Conservation (phyloP, 1,140 invertebrate genomes). For the Pomacea maculata region DNA sequence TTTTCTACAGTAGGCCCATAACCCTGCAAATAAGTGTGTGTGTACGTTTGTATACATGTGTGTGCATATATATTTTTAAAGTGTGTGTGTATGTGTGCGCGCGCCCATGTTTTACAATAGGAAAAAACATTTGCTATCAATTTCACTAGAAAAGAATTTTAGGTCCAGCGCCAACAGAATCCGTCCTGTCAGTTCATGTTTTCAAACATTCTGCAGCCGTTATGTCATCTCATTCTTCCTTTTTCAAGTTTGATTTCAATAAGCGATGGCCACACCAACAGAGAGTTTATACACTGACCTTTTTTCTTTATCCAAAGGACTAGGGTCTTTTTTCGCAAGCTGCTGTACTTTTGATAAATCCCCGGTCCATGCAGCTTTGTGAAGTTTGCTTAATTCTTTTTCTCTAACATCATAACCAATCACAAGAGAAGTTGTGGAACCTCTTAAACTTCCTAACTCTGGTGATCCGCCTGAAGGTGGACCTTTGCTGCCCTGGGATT, state of each 20-base stretch:
- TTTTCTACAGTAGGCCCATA: too few species aligned
- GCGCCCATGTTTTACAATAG: too few species aligned
- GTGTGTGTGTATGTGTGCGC: too few species aligned
- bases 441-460: conserved; percentile 30
- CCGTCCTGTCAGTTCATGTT: neutral
- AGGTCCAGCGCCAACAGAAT: too few species aligned
- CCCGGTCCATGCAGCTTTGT: conserved; percentile 56
- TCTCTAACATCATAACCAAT: conserved; percentile 51
- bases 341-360: conserved; percentile 55
- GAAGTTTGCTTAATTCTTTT: conserved; percentile 56
- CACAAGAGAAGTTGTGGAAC: conserved; percentile 22
- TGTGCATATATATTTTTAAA: too few species aligned
- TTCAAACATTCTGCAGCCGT: neutral
- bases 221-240: too few species aligned
- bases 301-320: conserved; percentile 56
- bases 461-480: conserved; percentile 29
- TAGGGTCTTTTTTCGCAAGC: conserved; percentile 55
- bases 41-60: too few species aligned
- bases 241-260: too few species aligned
- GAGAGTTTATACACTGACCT: conserved; percentile 36
- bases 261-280: too few species aligned
- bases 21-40: too few species aligned
- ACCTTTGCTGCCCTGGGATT: conserved; percentile 26
- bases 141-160: too few species aligned
- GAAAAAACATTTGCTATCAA: too few species aligned